A percentile compares a stretch with the other conserved stretches of the same genome.
phyloP scores from a whole-genome alignment of 1,140 invertebrate genomes.

The Drosophila pseudoananassae region DNA sequence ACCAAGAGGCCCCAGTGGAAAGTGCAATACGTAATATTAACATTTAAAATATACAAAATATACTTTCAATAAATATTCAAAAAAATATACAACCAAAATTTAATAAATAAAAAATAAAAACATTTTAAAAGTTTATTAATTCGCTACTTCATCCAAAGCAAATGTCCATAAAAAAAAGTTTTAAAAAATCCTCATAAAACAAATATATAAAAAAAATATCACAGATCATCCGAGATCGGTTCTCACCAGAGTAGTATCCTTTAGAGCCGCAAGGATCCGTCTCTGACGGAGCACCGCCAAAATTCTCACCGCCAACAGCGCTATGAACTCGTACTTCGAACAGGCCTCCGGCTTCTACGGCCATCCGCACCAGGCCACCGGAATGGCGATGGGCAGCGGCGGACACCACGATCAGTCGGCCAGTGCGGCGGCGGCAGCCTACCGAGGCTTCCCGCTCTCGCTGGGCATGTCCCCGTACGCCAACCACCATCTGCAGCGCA shows the following conservation, averaged over 20 bases:
- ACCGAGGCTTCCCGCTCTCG: conserved; percentile 92
- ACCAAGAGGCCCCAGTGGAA: conserved; percentile 26
- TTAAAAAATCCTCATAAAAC: not conserved
- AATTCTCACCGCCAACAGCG: conserved; percentile 83
- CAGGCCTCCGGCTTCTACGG: conserved; percentile 95
- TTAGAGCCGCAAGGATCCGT: conserved; percentile 58
- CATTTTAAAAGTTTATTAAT: conserved; percentile 2
- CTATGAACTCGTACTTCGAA: conserved; percentile 97
- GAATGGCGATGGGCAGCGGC: conserved; percentile 86
- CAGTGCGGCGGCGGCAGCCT: conserved; percentile 88
- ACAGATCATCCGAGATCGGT: not conserved
- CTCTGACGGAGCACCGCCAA: conserved; percentile 74
- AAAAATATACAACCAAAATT: conserved; percentile 2
- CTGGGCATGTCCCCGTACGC: conserved; percentile 94
- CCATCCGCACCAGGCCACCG: conserved; percentile 90
- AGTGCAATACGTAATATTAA: conserved; percentile 62
- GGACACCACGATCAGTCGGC: conserved; percentile 88
- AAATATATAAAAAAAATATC: not conserved
- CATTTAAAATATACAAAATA: conserved; percentile 22
- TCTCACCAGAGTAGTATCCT: conserved; percentile 5
- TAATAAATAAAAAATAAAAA: conserved; percentile 27
- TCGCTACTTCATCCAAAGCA: conserved; percentile 13
- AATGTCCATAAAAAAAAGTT: conserved; percentile 28
- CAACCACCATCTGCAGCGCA: conserved; percentile 91
- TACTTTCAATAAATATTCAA: conserved; percentile 15